A percentile compares a stretch with the other conserved stretches of the same genome.
These are phyloP conservation scores for Hedychridium roseum DNA, from an alignment of 2,888 invertebrate genomes.

Conservation along the genomic window DNA sequence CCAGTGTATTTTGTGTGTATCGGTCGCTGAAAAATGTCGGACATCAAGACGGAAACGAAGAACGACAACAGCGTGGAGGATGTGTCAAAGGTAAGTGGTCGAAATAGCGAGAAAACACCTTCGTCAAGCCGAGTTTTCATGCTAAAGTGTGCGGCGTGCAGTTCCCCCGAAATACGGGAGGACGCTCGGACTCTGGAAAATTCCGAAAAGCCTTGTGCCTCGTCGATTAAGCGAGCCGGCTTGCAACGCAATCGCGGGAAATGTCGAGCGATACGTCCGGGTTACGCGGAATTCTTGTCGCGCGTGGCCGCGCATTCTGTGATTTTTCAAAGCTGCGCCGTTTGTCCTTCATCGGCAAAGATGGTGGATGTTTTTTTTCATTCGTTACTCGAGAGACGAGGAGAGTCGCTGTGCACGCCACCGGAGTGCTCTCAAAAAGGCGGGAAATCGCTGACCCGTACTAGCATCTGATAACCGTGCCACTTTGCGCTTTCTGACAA, in stretches of 20 bases:
- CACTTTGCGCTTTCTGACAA: background rate
- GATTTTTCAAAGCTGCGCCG: constrained; percentile 52
- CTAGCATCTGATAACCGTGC: no score
- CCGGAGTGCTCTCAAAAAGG: constrained; percentile 43
- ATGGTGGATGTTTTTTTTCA: constrained; percentile 57
- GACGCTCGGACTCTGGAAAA: constrained; percentile 46
- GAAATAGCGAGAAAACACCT: constrained; percentile 33
- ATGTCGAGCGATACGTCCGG: constrained; percentile 5
- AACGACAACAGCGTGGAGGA: constrained; percentile 62
- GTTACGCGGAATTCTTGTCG: constrained; percentile 15
- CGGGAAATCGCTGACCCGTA: constrained; percentile 51
- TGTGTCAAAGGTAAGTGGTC: constrained; percentile 58
- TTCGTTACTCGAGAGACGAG: constrained; percentile 38
- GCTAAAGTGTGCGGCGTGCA: constrained; percentile 49
- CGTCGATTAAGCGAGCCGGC: constrained; percentile 9
- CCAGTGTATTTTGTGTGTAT: constrained; percentile 57
- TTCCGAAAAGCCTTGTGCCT: constrained; percentile 25
- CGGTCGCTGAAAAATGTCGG: constrained; percentile 57
- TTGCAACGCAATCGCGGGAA: constrained; percentile 6
- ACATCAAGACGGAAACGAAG: constrained; percentile 61
- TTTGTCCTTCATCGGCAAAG: constrained; percentile 59
- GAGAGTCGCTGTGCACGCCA: constrained; percentile 33
- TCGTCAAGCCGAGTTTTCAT: constrained; percentile 62
- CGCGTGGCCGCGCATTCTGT: constrained; percentile 24
- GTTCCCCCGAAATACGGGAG: constrained; percentile 39